A percentile compares a stretch with the other conserved stretches of the same genome.
Evolutionary conservation across 2,888 invertebrate genomes (phyloP).

Genomic region (Carterocephalus palaemon): DNA sequence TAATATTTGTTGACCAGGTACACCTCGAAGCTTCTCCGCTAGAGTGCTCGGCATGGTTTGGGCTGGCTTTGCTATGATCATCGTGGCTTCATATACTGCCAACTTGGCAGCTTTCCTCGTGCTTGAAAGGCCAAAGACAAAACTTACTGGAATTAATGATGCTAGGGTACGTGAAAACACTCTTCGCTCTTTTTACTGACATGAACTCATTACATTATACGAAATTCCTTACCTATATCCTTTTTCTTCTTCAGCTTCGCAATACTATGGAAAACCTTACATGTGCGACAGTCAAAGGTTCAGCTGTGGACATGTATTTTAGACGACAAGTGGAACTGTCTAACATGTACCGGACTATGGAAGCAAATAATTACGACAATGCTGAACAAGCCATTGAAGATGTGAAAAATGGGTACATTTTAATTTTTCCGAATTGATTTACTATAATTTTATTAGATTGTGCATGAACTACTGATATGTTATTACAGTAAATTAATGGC

Average conservation of each 20-base stretch:
- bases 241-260: slow-evolving; percentile 88
- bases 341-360: slow-evolving; percentile 99
- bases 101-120: slow-evolving; percentile 99
- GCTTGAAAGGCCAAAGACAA: slow-evolving; percentile 98
- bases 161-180: slow-evolving; percentile 92
- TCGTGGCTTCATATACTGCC: slow-evolving; percentile 99
- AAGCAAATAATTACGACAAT: slow-evolving; percentile 96
- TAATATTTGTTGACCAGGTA: too few species aligned
- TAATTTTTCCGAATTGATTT: not conserved
- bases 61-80: slow-evolving; percentile 99
- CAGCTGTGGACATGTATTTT: slow-evolving; percentile 99
- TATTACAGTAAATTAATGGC: slow-evolving; percentile 92
- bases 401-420: slow-evolving; percentile 92
- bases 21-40: slow-evolving; percentile 98
- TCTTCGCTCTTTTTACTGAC: too few species aligned
- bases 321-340: slow-evolving; percentile 98
- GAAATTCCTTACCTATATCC: too few species aligned
- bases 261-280: slow-evolving; percentile 99
- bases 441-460: slow-evolving; percentile 1
- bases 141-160: slow-evolving; percentile 98
- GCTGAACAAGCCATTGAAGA: slow-evolving; percentile 97
- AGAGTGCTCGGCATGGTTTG: slow-evolving; percentile 99
- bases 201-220: too few species aligned
- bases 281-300: slow-evolving; percentile 98
- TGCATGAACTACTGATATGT: slow-evolving; percentile 26